Evolutionary conservation across 2,888 invertebrate genomes (phyloP).

Genomic region (Morpho helenor): DNA sequence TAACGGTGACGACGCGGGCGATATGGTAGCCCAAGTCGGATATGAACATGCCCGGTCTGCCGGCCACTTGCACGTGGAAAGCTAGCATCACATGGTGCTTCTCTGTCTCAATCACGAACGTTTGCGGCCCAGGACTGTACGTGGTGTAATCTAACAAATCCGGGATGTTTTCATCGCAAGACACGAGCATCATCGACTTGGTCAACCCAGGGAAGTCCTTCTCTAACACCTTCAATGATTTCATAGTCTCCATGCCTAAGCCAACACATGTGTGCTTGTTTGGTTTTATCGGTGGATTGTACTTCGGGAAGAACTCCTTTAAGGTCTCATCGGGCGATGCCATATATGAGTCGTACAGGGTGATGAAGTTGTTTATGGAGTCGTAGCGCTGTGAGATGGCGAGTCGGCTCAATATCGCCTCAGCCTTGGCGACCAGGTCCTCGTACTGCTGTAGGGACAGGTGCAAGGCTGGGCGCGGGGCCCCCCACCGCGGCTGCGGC

Average conservation of each 20-base stretch:
- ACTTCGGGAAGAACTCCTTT: constrained; percentile 88
- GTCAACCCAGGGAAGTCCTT: constrained; percentile 84
- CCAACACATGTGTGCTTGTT: constrained; percentile 95
- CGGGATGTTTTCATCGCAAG: constrained; percentile 92
- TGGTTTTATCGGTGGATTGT: constrained; percentile 89
- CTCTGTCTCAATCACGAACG: constrained; percentile 84
- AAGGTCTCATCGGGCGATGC: constrained; percentile 83
- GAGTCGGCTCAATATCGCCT: constrained; percentile 90
- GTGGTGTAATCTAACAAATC: constrained; percentile 81
- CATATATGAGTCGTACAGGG: constrained; percentile 83
- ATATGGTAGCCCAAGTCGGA: constrained; percentile 96
- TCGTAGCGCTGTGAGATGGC: constrained; percentile 93
- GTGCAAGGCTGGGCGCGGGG: constrained; percentile 80
- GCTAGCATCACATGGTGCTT: constrained; percentile 94
- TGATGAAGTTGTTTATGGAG: constrained; percentile 91
- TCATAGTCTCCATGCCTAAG: constrained; percentile 89
- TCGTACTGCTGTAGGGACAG: constrained; percentile 89
- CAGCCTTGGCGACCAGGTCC: constrained; percentile 89
- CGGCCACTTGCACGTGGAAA: constrained; percentile 85
- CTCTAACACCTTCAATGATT: constrained; percentile 80
- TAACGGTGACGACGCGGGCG: constrained; percentile 90
- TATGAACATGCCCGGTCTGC: constrained; percentile 87
- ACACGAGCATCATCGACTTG: constrained; percentile 86
- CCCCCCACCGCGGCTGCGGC: constrained; percentile 70
- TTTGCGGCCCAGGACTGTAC: constrained; percentile 79